A percentile compares a stretch with the other conserved stretches of the same genome.
Evolutionary conservation across 2,888 invertebrate species (phyloP).

Genomic region (Athalia cordata): DNA sequence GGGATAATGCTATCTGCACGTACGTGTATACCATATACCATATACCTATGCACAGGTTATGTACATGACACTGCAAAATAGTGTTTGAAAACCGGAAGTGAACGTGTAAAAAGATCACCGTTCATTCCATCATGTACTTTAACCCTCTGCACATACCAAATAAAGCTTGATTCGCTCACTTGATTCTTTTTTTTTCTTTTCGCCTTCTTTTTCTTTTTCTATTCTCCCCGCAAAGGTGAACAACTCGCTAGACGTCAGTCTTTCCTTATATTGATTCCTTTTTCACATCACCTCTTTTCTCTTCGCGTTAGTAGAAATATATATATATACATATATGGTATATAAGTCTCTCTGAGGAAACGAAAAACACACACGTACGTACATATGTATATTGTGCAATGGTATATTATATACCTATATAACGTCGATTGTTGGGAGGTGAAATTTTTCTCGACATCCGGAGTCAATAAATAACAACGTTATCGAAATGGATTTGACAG

Average conservation of each 20-base stretch:
- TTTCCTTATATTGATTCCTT: conserved; percentile 18
- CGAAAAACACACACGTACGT: background rate
- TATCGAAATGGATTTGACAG: conserved; percentile 31
- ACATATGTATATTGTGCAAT: background rate
- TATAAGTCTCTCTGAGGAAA: background rate
- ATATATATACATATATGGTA: background rate
- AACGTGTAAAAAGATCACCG: background rate
- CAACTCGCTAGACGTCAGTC: conserved; percentile 11
- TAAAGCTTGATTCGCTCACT: too few species aligned
- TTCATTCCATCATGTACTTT: too few species aligned
- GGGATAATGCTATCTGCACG: conserved; percentile 9
- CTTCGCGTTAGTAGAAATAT: too few species aligned
- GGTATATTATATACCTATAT: background rate
- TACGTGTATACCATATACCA: background rate
- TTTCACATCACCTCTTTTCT: background rate
- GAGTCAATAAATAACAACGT: conserved; percentile 7
- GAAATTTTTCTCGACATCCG: conserved; percentile 18
- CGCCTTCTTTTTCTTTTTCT: too few species aligned
- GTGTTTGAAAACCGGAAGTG: background rate
- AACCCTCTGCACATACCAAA: too few species aligned
- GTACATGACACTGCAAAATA: background rate
- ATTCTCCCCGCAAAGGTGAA: background rate
- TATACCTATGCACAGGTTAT: background rate
- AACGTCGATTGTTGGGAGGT: background rate
- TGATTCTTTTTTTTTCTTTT: too few species aligned